Evolutionary conservation across 2,113 vertebrate species (phyloP), one percentile per base, ranked within the genome.

Genomic region (Sciurus niger): DNA sequence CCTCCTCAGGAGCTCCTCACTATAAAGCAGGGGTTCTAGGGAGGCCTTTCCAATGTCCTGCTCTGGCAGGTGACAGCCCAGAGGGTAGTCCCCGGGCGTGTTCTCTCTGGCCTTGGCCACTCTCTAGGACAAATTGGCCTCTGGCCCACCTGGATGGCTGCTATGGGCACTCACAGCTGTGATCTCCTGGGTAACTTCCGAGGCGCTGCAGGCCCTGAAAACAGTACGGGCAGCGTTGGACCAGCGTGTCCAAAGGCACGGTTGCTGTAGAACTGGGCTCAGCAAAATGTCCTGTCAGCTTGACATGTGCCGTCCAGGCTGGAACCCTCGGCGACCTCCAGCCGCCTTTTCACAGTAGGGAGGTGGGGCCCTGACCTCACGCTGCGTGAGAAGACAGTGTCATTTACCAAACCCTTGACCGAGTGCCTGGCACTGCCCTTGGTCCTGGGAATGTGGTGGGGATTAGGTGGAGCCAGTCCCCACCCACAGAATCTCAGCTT

Each of bases 181-280:
- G 46, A n/a, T 77, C 74, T 51, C 72, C 43, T 17, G n/a, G 30
- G 32, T 58, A 60, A 34, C 34, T 65, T 83, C 89, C 63, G 0
- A 58, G 48, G 77, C 34, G 48, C 51, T 73, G 4, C 10, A 68
- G 53, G 7, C 11, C 37, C 25, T 72, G 94, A 78, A 58, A 88
- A 58, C 74, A n/a, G 32, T 53, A 37, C 28, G 40, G 82, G 24
- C 70, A 63, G 2, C 80, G 25, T 43, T 46, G 40, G 16, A 48
- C 78, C 46, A 55, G 3, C 46, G 34, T 86, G 32, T 85, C n/a
- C 16, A 79, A 85, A 63, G 60, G 32, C 5, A n/a, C 93, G 20
- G 2, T 74, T 82, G 65, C 73, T 94, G 92, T 37, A 92, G 22
- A 87, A 83, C 84, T 43, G n/a, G 22, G 84, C 30, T 84, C 37